A percentile compares a stretch with the other conserved stretches of the same genome.
Conservation (phyloP, 2,797 vertebrate genomes). For the Anniella stebbinsi region DNA sequence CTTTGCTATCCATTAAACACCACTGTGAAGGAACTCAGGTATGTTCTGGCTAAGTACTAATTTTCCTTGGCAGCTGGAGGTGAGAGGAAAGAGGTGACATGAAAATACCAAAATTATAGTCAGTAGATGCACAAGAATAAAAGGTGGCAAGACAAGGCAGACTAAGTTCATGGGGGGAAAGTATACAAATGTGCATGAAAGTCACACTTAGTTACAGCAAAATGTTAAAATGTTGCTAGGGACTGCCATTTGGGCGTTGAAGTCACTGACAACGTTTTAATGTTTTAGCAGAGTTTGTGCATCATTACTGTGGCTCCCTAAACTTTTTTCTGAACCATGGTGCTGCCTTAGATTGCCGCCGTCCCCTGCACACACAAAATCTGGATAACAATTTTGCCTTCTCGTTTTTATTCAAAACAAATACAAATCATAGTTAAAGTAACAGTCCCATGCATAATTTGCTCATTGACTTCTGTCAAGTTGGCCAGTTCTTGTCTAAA, state of each 20-base stretch:
- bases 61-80: slow-evolving; percentile 33
- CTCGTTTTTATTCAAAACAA: neutral
- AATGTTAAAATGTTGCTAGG: slow-evolving; percentile 1
- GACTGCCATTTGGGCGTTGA: neutral
- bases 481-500: neutral
- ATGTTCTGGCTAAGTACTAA: slow-evolving; percentile 17
- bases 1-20: slow-evolving; percentile 42
- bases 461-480: neutral
- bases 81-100: slow-evolving; percentile 29
- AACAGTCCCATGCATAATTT: neutral
- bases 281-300: neutral
- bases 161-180: neutral
- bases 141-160: neutral
- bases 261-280: neutral
- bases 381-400: neutral
- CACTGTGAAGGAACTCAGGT: slow-evolving; percentile 29
- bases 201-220: neutral
- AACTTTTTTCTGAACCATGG: neutral
- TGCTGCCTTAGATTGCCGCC: neutral
- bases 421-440: neutral
- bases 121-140: slow-evolving; percentile 21
- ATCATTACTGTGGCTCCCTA: neutral
- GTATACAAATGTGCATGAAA: slow-evolving; percentile 7
- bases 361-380: neutral
- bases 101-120: slow-evolving; percentile 28